Conservation (phyloP, 2,113 vertebrate species). For the Mixornis gularis region DNA sequence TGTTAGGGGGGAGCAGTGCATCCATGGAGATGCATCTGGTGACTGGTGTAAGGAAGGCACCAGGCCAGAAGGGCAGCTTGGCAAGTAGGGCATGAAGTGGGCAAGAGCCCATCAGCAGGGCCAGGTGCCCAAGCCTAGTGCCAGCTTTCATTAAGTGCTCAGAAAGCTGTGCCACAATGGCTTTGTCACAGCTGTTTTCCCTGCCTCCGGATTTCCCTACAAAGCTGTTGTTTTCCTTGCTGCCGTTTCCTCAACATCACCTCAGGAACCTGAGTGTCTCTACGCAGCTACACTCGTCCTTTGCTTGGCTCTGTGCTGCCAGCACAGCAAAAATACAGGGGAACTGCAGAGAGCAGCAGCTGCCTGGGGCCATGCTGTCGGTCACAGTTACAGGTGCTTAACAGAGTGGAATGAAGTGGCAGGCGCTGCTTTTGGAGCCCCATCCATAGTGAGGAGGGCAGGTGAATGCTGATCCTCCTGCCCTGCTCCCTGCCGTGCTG, state of each 20-base stretch:
- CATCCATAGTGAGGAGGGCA: background rate
- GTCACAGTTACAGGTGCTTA: constrained; percentile 18
- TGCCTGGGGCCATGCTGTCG: background rate
- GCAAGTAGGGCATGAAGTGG: background rate
- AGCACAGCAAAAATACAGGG: background rate
- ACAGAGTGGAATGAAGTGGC: background rate
- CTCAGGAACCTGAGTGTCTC: background rate
- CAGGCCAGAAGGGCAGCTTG: background rate
- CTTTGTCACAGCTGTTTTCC: background rate
- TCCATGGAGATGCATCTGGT: background rate
- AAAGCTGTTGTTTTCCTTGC: constrained; percentile 42
- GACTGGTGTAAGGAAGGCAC: background rate
- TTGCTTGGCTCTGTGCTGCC: background rate
- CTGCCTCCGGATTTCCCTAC: background rate
- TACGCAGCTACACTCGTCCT: background rate
- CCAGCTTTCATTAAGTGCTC: background rate
- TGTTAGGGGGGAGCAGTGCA: background rate
- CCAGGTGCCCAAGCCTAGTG: background rate
- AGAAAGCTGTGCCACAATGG: background rate
- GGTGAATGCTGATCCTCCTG: background rate
- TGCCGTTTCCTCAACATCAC: constrained; percentile 12
- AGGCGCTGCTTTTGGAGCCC: accelerated
- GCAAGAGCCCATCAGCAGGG: background rate
- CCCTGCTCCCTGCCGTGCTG: accelerated
- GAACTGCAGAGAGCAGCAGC: background rate